Conservation (phyloP, 2,888 invertebrate genomes). For the Ernsta delagoae region DNA sequence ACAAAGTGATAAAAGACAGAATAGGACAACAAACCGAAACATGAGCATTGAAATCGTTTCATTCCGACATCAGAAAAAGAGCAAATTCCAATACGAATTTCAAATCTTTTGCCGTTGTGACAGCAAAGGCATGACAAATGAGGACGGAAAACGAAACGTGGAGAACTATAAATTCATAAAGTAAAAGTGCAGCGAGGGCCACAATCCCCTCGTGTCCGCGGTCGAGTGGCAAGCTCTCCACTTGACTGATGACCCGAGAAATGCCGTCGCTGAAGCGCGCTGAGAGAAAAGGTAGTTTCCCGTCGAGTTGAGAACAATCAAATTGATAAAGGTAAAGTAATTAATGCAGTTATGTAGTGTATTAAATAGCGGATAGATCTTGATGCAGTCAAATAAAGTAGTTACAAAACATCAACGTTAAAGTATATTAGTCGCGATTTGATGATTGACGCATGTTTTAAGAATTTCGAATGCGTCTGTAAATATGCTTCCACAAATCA, state of each 20-base stretch:
- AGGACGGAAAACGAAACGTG: conserved; percentile 61
- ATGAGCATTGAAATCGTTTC: conserved; percentile 10
- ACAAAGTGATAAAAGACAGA: conserved; percentile 8
- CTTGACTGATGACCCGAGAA: conserved; percentile 26
- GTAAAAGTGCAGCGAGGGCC: conserved; percentile 60
- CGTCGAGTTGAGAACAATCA: neutral
- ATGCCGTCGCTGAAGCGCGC: neutral
- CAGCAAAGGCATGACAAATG: conserved; percentile 59
- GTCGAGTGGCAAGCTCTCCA: conserved; percentile 52
- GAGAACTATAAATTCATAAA: conserved; percentile 51
- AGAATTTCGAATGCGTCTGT: no score
- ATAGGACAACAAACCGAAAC: conserved; percentile 3
- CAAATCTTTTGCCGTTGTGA: conserved; percentile 45
- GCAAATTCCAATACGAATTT: conserved; percentile 38
- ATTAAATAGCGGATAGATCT: no score
- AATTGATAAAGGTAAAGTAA: neutral
- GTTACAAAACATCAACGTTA: no score
- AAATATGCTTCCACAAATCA: no score
- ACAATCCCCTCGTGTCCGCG: conserved; percentile 52
- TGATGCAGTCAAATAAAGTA: no score
- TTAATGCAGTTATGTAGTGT: no score
- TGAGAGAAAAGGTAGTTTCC: neutral
- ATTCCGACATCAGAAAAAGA: conserved; percentile 22
- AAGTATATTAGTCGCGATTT: no score
- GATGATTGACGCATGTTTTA: no score